A percentile compares a stretch with the other conserved stretches of the same genome.
Evolutionary conservation across 2,113 vertebrate genomes (phyloP).

Genomic region (rabbit (Oryctolagus cuniculus)): mOryCun1.1 NC_091432.1:135413501-135414000

Average conservation of each 20-base stretch:
- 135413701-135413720: not conserved
- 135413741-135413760: not conserved
- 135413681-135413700: not conserved
- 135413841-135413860: not conserved
- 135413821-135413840: not conserved
- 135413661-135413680: not conserved
- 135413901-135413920: not conserved
- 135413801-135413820: not conserved
- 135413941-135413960: not conserved
- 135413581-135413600: no score
- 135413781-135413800: not conserved
- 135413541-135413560: no score
- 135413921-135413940: not conserved
- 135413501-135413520: no score
- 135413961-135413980: not conserved
- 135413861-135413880: not conserved
- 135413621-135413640: no score
- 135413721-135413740: not conserved
- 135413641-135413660: not conserved
- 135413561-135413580: no score
- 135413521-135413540: no score
- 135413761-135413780: not conserved
- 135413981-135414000: not conserved
- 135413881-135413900: not conserved
- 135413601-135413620: no score